Conservation (phyloP, 2,113 vertebrate genomes). For the Eurypyga helias region DNA sequence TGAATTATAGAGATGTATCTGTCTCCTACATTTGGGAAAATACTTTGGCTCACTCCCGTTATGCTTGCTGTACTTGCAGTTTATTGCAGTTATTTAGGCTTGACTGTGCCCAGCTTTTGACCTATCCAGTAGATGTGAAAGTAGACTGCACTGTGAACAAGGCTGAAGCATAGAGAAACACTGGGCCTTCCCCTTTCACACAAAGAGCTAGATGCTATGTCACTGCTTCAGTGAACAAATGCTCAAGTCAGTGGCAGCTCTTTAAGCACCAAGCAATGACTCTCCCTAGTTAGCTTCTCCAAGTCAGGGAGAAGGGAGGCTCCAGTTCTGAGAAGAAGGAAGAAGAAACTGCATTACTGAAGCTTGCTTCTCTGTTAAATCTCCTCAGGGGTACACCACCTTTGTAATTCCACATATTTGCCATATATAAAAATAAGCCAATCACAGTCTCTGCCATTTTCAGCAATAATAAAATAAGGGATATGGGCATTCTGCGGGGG, state of each 20-base stretch:
- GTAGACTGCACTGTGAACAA: neutral
- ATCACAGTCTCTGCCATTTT: neutral
- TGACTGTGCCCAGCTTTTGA: neutral
- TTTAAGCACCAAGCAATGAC: neutral
- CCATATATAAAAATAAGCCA: neutral
- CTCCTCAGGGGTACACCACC: neutral
- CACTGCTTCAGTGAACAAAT: neutral
- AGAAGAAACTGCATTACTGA: neutral
- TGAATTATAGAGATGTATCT: neutral
- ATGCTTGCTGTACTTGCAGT: neutral
- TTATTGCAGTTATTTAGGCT: neutral
- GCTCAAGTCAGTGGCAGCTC: neutral
- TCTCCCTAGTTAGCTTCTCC: neutral
- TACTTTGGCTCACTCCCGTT: neutral
- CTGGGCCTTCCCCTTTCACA: neutral
- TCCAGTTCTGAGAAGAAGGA: neutral
- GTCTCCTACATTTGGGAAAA: neutral
- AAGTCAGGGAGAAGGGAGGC: neutral
- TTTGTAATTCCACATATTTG: neutral
- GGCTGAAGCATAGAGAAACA: neutral
- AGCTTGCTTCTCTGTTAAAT: neutral
- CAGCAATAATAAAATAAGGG: neutral
- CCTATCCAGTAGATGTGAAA: neutral
- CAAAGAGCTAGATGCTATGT: neutral
- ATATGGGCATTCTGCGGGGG: neutral